phyloP scores from a whole-genome alignment of 2,113 vertebrate genomes.

The Anthoscopus minutus region DNA sequence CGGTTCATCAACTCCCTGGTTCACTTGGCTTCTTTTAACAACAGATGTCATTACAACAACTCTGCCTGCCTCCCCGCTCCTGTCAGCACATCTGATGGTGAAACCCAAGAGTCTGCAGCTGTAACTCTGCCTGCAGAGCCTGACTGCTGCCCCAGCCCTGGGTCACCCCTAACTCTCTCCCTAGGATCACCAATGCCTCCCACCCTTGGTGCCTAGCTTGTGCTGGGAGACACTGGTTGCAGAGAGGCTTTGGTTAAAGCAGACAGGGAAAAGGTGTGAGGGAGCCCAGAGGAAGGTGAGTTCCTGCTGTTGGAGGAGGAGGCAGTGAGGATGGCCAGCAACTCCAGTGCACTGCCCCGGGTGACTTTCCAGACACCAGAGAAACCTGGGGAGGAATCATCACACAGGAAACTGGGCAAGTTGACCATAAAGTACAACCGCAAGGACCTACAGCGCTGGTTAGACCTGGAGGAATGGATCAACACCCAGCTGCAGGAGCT shows the following conservation, averaged over 20 bases:
- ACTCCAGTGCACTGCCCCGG: constrained; percentile 76
- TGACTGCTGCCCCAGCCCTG: not conserved
- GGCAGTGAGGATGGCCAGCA: constrained; percentile 72
- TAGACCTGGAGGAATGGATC: constrained; percentile 95
- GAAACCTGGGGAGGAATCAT: constrained; percentile 74
- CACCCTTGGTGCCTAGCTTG: not conserved
- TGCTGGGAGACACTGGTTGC: not conserved
- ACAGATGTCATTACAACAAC: constrained; percentile 46
- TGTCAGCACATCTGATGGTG: not conserved
- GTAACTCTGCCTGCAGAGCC: constrained; percentile 6
- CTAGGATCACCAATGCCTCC: not conserved
- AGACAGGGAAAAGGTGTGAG: not conserved
- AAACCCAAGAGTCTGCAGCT: constrained; percentile 15
- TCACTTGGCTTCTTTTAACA: constrained; percentile 50
- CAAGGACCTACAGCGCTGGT: constrained; percentile 90
- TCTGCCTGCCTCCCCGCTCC: constrained; percentile 1
- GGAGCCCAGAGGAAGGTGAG: not conserved
- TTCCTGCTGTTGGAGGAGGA: not conserved
- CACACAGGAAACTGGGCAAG: constrained; percentile 82
- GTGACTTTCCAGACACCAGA: constrained; percentile 83
- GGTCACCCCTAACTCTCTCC: not conserved
- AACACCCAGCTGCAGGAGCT: constrained; percentile 88
- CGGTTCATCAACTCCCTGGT: constrained; percentile 23
- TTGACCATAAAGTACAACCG: constrained; percentile 94
- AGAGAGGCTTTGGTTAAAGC: not conserved